Evolutionary conservation across 2,888 invertebrate species (phyloP).

Genomic region (Phyllotreta striolata): DNA sequence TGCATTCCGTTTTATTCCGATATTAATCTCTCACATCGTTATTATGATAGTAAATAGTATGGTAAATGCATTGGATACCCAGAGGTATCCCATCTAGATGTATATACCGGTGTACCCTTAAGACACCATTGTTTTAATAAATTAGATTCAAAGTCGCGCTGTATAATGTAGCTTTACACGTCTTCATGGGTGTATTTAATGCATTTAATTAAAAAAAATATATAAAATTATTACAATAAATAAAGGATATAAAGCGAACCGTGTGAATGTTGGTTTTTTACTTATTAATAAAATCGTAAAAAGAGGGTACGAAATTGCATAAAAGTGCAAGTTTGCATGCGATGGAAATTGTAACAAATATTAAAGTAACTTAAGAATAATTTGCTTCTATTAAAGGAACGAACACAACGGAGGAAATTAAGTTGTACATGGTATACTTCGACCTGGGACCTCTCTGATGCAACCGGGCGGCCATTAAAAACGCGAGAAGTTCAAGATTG

Average conservation of each 20-base stretch:
- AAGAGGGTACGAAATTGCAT: too few relatives aligned
- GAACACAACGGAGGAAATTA: not conserved
- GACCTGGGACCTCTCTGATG: constrained; percentile 46
- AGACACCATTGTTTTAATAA: constrained; percentile 42
- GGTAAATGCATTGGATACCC: constrained; percentile 32
- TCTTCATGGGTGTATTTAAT: constrained; percentile 19
- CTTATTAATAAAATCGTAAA: too few relatives aligned
- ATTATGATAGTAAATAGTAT: constrained; percentile 34
- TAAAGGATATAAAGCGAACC: too few relatives aligned
- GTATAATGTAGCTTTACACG: constrained; percentile 25
- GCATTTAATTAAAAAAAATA: constrained; percentile 10
- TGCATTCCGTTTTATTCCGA: constrained; percentile 18
- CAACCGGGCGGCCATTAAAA: constrained; percentile 45
- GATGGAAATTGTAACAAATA: too few relatives aligned
- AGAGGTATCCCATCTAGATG: constrained; percentile 33
- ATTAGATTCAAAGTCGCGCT: constrained; percentile 38
- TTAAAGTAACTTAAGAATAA: not conserved
- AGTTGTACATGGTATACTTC: constrained; percentile 34
- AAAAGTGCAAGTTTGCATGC: too few relatives aligned
- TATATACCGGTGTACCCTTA: constrained; percentile 39
- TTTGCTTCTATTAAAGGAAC: not conserved
- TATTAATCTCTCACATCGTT: constrained; percentile 24
- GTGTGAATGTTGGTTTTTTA: too few relatives aligned
- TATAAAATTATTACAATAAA: too few relatives aligned
- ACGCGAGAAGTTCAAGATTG: constrained; percentile 40